Evolutionary conservation across 53 echinoderm and acorn worm species (phyloP).

Genomic region (Stichopus horrens): DNA sequence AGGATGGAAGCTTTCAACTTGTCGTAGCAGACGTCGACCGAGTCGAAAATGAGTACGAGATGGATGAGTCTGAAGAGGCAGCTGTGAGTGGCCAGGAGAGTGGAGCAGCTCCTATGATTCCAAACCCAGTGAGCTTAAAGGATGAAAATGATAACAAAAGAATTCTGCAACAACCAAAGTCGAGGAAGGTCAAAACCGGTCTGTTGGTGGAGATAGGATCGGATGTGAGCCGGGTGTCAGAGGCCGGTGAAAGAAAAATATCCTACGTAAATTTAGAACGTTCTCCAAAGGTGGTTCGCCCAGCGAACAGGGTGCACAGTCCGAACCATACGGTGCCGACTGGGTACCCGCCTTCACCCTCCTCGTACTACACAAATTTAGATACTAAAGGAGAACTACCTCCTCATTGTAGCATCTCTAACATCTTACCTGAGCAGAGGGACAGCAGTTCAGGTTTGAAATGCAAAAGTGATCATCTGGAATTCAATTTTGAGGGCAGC

Average conservation of each 20-base stretch:
- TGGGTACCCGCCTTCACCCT: constrained; percentile 26
- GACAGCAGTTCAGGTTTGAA: not conserved
- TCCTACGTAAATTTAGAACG: constrained; percentile 35
- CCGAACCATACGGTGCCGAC: not conserved
- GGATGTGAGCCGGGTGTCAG: constrained; percentile 33
- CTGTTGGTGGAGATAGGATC: constrained; percentile 33
- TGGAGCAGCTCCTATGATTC: not conserved
- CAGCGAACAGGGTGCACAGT: not conserved
- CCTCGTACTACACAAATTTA: constrained; percentile 87
- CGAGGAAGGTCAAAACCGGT: constrained; percentile 38
- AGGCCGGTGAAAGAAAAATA: constrained; percentile 4
- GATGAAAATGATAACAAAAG: constrained; percentile 61
- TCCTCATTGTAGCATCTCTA: constrained; percentile 33
- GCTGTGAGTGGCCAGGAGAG: not conserved
- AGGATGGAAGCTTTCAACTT: constrained; percentile 28
- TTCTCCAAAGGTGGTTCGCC: constrained; percentile 4
- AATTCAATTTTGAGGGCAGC: constrained; percentile 32
- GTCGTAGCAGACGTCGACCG: constrained; percentile 2
- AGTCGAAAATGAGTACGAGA: not conserved
- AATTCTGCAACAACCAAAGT: constrained; percentile 36
- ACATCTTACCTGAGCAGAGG: not conserved
- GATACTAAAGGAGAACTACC: constrained; percentile 90
- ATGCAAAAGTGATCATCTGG: not conserved
- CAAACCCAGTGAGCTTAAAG: not conserved
- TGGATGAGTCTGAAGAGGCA: not conserved